These are phyloP conservation scores for Tetranychus piercei DNA, from an alignment of 2,888 invertebrate species.

Conservation along the genomic window DNA sequence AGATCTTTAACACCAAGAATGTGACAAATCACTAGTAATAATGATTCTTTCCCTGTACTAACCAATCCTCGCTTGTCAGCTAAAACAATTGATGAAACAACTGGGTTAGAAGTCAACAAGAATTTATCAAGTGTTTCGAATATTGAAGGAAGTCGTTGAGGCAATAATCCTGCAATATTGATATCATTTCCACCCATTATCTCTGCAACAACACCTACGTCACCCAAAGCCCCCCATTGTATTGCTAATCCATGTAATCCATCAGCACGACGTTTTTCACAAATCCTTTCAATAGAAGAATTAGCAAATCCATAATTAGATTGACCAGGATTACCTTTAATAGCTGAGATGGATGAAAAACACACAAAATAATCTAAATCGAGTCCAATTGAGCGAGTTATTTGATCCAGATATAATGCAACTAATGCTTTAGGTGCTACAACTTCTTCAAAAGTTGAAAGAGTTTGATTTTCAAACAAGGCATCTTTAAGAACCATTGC, in stretches of 20 bases:
- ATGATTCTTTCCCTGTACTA: background rate
- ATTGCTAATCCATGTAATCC: constrained; percentile 53
- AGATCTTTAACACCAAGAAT: constrained; percentile 57
- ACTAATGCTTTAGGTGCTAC: constrained; percentile 65
- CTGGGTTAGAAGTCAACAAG: constrained; percentile 64
- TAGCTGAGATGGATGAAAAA: constrained; percentile 84
- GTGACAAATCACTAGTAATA: constrained; percentile 15
- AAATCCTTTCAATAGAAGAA: constrained; percentile 88
- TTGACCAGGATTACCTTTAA: constrained; percentile 81
- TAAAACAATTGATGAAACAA: constrained; percentile 9
- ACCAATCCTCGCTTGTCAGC: constrained; percentile 8
- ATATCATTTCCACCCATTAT: constrained; percentile 67
- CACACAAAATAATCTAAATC: constrained; percentile 66
- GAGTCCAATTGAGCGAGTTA: constrained; percentile 53
- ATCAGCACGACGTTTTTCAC: constrained; percentile 59
- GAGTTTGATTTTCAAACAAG: constrained; percentile 63
- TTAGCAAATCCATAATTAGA: constrained; percentile 91
- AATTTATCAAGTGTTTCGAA: constrained; percentile 67
- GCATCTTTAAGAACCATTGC: constrained; percentile 64
- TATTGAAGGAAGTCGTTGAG: constrained; percentile 82
- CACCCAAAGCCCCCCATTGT: constrained; percentile 99
- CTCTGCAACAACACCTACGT: constrained; percentile 78
- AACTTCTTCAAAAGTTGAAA: constrained; percentile 58
- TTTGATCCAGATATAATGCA: constrained; percentile 59
- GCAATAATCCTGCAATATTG: constrained; percentile 82